Base-by-base conservation (phyloP, 2,888 invertebrate species). In the Tetragonisca angustula region DNA sequence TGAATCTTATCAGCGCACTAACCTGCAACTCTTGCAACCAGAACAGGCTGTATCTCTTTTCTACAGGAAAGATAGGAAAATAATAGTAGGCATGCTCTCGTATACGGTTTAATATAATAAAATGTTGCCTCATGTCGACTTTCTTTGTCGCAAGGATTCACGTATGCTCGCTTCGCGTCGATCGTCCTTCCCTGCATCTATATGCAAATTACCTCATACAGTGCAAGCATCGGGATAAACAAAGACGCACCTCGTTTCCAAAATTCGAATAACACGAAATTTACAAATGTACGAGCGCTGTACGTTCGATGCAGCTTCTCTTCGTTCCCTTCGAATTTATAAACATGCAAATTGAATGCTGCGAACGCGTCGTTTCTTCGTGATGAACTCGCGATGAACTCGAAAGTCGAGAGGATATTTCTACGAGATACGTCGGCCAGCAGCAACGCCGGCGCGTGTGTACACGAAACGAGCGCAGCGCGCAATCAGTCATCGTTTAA, bases 401-500 rank as follows among this genome's bases (percentile, higher is more conserved):
- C 4, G 2, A n/a, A n/a, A 5, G n/a, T 3, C n/a, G 2, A 5
- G 5, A 15, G 13, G n/a, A n/a, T 43, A 9, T 43, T 43, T 43
- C 43, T 9, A 43, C 43, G 43, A 43, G 43, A 1, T 0, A 43
- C 9, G 43, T 43, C 1, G 1, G 43, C 9, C 36, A 43, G 9
- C 43, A 43, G 43, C 43, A 9, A 9, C 9, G 9, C 43, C 1
- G 43, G 32, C 32, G 32, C 3, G 3, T 32, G 32, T 27, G 27
- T 27, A 27, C 27, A 27, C 27, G 27, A 36, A 36, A 36, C 36
- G 27, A 27, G 27, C 27, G 27, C 11, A 2, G 56, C 56, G 27
- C 24, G 56, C 15, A 52, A 70, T 76, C 70, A 62, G 24, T 62
- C 76, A 70, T 61, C 19, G 76, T 70, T 70, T 43, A 43, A 43